A percentile compares a stretch with the other conserved stretches of the same genome.
Evolutionary conservation across 1,140 invertebrate species (phyloP).

Genomic region (Wasmannia auropunctata): DNA sequence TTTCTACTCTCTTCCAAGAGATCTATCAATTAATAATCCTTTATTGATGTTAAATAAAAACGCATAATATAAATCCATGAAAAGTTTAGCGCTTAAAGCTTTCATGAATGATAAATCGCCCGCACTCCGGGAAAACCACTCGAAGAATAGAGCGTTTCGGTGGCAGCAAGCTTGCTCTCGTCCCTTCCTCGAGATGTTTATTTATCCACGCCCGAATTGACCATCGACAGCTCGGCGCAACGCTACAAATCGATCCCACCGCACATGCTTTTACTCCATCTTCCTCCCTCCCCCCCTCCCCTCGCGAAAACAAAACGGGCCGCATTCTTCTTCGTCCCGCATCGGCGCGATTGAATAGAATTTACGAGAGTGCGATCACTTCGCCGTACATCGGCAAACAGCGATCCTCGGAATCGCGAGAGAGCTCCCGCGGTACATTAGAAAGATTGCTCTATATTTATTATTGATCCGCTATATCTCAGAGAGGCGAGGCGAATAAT

Average conservation of each 20-base stretch:
- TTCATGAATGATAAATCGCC: neutral
- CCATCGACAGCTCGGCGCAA: conserved; percentile 47
- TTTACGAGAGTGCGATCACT: conserved; percentile 52
- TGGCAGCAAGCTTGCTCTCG: conserved; percentile 16
- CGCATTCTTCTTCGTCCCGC: conserved; percentile 49
- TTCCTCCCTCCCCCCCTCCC: too few relatives aligned
- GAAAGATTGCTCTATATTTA: conserved; percentile 60
- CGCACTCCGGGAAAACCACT: neutral
- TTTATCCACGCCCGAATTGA: conserved; percentile 55
- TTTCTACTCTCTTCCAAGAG: neutral
- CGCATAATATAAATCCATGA: neutral
- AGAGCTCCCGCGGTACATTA: conserved; percentile 41
- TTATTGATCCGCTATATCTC: conserved; percentile 42
- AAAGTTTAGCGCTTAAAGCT: neutral
- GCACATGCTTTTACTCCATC: conserved; percentile 55
- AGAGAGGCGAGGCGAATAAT: neutral
- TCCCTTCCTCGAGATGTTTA: conserved; percentile 42
- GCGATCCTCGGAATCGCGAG: conserved; percentile 25
- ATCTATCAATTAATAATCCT: neutral
- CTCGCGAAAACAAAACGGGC: conserved; percentile 52
- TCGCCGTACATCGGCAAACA: conserved; percentile 32
- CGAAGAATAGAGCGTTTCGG: conserved; percentile 19
- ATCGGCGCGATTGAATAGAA: conserved; percentile 50
- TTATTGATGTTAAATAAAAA: neutral
- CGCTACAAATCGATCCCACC: conserved; percentile 47